Percentiles rank a stretch among this genome's conserved stretches.
phyloP scores from a whole-genome alignment of 2,113 vertebrate species.

The Channa argus region DNA sequence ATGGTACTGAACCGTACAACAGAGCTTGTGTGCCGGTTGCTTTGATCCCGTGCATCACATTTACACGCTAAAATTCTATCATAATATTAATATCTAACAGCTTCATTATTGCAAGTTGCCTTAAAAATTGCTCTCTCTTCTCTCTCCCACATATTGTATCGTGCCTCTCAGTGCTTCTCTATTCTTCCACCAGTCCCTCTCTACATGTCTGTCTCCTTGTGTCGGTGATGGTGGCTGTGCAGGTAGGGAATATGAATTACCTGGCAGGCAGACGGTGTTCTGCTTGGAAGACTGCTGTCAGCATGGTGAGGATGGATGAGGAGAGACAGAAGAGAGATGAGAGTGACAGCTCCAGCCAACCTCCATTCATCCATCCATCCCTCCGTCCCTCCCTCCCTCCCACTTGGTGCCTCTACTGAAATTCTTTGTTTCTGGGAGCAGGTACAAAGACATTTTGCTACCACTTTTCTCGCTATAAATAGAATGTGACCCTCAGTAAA shows the following conservation, averaged over 20 bases:
- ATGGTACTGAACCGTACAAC: not conserved
- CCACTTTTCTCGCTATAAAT: constrained; percentile 26
- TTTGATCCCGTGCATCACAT: no score
- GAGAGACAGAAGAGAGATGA: constrained; percentile 79
- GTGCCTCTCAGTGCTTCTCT: constrained; percentile 4
- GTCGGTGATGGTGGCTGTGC: constrained; percentile 51
- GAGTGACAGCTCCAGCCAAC: constrained; percentile 76
- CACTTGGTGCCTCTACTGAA: constrained; percentile 33
- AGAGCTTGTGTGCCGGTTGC: not conserved
- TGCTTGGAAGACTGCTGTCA: constrained; percentile 84
- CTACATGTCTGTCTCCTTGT: constrained; percentile 51
- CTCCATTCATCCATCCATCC: constrained; percentile 69
- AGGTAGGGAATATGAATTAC: constrained; percentile 85
- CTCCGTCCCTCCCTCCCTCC: constrained; percentile 15
- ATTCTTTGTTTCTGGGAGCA: constrained; percentile 31
- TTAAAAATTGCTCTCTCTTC: not conserved
- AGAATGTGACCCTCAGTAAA: not conserved
- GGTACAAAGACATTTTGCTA: constrained; percentile 24
- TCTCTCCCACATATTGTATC: constrained; percentile 7
- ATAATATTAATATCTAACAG: constrained; percentile 4
- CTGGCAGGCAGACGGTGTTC: constrained; percentile 78
- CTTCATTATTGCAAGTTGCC: not conserved
- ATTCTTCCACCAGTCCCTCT: constrained; percentile 19
- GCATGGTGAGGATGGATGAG: constrained; percentile 78
- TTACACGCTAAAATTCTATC: not conserved